phyloP scores from a whole-genome alignment of 2,888 invertebrate species.

The Aphodius granarius region DNA sequence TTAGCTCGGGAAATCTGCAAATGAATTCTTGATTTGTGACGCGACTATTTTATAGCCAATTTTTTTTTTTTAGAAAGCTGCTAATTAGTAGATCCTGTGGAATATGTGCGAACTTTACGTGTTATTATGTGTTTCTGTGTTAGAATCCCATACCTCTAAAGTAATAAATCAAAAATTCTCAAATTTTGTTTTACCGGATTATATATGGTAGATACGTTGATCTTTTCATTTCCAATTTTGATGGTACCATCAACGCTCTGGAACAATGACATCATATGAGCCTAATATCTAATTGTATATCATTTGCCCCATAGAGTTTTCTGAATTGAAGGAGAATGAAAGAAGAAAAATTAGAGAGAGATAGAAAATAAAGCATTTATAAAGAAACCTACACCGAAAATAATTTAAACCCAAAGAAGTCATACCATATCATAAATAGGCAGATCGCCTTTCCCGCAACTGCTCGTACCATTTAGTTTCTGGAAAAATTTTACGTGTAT shows the following conservation, averaged over 20 bases:
- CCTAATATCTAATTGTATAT: background rate
- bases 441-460: slow-evolving; percentile 23
- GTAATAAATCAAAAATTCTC: slow-evolving; percentile 13
- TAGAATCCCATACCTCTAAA: slow-evolving; percentile 1
- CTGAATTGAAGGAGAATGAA: background rate
- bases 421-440: slow-evolving; percentile 22
- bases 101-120: slow-evolving; percentile 3
- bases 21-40: background rate
- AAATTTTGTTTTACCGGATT: slow-evolving; percentile 19
- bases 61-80: slow-evolving; percentile 11
- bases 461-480: slow-evolving; percentile 21
- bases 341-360: background rate
- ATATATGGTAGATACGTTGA: slow-evolving; percentile 18
- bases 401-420: slow-evolving; percentile 6
- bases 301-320: background rate
- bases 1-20: background rate
- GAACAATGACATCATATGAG: slow-evolving; percentile 19
- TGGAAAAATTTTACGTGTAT: slow-evolving; percentile 23
- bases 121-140: background rate
- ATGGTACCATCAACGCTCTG: slow-evolving; percentile 26
- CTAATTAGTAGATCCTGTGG: slow-evolving; percentile 3
- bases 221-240: slow-evolving; percentile 26
- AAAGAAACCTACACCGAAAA: background rate
- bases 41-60: background rate
- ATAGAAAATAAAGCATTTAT: background rate